Conservation (phyloP, 2,797 vertebrate genomes). For the Melanotaenia parkinsoni region DNA sequence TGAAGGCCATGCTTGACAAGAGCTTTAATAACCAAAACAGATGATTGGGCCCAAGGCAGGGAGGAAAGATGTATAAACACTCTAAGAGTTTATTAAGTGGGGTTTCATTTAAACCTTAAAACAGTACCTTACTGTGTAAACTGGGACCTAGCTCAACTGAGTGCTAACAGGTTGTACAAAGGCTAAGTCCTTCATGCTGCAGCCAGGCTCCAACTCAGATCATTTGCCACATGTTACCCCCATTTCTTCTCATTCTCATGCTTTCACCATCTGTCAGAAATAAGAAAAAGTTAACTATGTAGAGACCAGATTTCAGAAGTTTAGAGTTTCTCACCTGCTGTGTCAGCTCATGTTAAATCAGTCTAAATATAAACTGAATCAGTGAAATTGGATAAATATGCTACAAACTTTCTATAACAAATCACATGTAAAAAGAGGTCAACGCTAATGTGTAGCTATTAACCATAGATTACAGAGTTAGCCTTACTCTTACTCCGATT, state of each 20-base stretch:
- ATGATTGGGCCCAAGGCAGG: conserved; percentile 19
- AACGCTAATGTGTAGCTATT: too few species aligned
- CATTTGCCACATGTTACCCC: not conserved
- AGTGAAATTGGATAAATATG: not conserved
- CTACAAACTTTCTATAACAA: not conserved
- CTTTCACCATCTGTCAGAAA: not conserved
- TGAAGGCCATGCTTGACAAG: conserved; percentile 65
- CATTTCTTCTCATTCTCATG: too few species aligned
- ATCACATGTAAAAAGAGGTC: too few species aligned
- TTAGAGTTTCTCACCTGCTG: not conserved
- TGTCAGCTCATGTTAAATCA: not conserved
- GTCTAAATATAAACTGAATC: not conserved
- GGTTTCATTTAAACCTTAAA: not conserved
- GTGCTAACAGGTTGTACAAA: not conserved
- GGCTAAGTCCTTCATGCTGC: conserved; percentile 4
- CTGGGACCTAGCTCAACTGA: not conserved
- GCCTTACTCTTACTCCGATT: too few species aligned
- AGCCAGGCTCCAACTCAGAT: not conserved
- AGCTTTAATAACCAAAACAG: conserved; percentile 14
- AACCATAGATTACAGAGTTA: too few species aligned
- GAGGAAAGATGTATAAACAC: conserved; percentile 2
- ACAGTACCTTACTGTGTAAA: not conserved
- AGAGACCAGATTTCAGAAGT: too few species aligned
- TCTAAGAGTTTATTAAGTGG: not conserved
- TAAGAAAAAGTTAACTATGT: not conserved